Conservation (phyloP, 2,797 vertebrate species). For the Lagocephalus sceleratus region DNA sequence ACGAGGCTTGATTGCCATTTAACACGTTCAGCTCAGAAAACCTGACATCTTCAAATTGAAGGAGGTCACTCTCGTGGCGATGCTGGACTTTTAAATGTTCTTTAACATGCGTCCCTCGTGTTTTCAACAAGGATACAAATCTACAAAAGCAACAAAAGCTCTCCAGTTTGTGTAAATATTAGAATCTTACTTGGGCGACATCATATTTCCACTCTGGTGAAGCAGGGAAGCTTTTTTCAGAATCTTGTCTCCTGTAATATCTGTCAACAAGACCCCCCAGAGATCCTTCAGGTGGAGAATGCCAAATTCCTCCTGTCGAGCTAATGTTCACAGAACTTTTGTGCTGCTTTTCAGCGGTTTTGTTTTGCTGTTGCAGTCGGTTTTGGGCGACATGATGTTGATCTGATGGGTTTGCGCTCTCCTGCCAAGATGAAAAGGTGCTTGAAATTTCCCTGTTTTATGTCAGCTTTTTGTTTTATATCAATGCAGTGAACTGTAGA, state of each 20-base stretch:
- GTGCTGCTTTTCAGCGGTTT: constrained; percentile 55
- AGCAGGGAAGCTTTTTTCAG: constrained; percentile 37
- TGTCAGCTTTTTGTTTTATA: no score
- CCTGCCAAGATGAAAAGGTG: constrained; percentile 39
- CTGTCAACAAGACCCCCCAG: constrained; percentile 57
- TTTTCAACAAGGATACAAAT: no score
- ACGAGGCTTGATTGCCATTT: no score
- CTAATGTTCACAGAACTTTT: constrained; percentile 65
- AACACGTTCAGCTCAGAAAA: no score
- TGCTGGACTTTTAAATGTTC: no score
- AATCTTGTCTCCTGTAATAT: constrained; percentile 64
- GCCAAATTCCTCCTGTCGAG: constrained; percentile 62
- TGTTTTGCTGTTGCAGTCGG: constrained; percentile 10
- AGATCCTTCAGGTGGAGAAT: constrained; percentile 56
- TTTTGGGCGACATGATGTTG: constrained; percentile 14
- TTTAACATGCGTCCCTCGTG: no score
- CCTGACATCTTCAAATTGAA: no score
- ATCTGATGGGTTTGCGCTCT: constrained; percentile 31
- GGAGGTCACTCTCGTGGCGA: no score
- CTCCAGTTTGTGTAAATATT: no score
- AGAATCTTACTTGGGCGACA: no score
- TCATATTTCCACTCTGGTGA: constrained; percentile 45
- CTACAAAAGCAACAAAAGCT: no score
- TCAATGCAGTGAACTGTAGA: no score
- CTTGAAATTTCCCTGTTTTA: not conserved